Conservation (phyloP, 2,888 invertebrate genomes). For the Ophion costatus region DNA sequence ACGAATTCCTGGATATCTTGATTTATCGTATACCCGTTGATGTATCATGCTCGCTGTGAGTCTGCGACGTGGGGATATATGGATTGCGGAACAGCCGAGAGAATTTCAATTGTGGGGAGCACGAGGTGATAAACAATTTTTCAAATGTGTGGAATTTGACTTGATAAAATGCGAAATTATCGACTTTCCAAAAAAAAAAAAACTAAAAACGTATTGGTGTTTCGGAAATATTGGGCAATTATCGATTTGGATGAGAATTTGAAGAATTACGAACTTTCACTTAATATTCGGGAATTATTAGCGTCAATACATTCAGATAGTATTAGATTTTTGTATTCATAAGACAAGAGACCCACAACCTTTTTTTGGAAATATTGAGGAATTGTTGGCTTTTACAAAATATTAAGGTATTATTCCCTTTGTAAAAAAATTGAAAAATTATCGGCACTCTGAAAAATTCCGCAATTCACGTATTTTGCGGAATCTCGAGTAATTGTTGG, state of each 20-base stretch:
- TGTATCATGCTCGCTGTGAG: not conserved
- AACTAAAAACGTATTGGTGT: too few relatives aligned
- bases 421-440: too few relatives aligned
- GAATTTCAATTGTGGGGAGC: not conserved
- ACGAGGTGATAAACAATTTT: not conserved
- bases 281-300: not conserved
- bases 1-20: not conserved
- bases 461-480: too few relatives aligned
- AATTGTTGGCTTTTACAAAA: not conserved
- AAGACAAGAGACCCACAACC: not conserved
- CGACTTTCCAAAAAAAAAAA: too few relatives aligned
- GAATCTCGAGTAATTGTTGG: too few relatives aligned
- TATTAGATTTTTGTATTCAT: not conserved
- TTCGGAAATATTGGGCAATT: not conserved
- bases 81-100: not conserved
- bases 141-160: not conserved
- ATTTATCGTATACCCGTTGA: not conserved
- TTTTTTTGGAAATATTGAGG: not conserved
- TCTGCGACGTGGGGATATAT: not conserved
- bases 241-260: not conserved
- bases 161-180: not conserved
- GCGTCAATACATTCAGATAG: not conserved
- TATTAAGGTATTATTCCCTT: not conserved
- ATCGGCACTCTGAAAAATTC: too few relatives aligned
- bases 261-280: not conserved